phyloP scores from a whole-genome alignment of 2,888 invertebrate species.

The Ligdia adustata region DNA sequence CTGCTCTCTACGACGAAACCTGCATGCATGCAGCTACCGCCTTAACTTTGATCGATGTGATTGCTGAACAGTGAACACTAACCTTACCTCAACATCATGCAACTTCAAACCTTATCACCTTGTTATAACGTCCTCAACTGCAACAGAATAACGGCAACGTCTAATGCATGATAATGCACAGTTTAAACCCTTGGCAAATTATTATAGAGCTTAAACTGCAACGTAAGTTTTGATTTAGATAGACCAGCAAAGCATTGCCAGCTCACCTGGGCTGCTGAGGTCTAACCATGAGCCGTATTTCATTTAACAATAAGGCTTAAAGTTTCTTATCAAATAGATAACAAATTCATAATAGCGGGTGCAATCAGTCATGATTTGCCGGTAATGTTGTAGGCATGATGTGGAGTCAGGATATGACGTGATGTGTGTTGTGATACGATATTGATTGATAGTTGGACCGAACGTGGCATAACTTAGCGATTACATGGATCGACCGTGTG shows the following conservation, averaged over 20 bases:
- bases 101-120: conserved; percentile 10
- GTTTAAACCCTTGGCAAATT: conserved; percentile 1
- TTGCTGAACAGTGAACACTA: background rate
- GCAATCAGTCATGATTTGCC: conserved; percentile 68
- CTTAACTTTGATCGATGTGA: conserved; percentile 25
- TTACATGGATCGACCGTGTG: conserved; percentile 1
- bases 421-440: conserved; percentile 20
- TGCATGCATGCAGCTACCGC: conserved; percentile 19
- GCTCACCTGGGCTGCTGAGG: background rate
- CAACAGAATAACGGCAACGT: background rate
- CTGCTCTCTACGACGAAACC: conserved; percentile 8
- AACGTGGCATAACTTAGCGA: conserved; percentile 1
- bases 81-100: background rate
- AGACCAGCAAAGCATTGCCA: background rate
- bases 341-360: conserved; percentile 15
- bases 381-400: conserved; percentile 44
- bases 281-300: background rate
- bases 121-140: background rate
- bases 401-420: conserved; percentile 24
- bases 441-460: conserved; percentile 16
- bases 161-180: background rate
- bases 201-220: conserved; percentile 2
- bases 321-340: background rate
- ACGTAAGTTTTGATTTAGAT: background rate
- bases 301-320: background rate